Conservation (phyloP, 2,888 invertebrate species). For the Zaprionus lineosus region DNA sequence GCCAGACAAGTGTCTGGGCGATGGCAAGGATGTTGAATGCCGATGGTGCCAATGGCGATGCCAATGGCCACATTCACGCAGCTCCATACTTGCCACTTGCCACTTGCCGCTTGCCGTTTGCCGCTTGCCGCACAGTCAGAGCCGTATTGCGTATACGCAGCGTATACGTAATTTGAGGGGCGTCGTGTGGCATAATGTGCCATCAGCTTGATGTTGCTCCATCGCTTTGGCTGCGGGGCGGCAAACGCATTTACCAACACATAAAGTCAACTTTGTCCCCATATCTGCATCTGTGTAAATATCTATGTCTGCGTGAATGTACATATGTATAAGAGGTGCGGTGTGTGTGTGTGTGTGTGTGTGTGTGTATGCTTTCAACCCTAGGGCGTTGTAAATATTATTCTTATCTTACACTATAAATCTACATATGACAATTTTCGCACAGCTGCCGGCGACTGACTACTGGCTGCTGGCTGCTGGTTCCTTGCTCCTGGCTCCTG, state of each 20-base stretch:
- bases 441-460: constrained; percentile 52
- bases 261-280: constrained; percentile 62
- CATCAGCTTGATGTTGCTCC: constrained; percentile 57
- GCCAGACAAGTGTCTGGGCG: constrained; percentile 60
- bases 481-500: too few species aligned
- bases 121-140: too few species aligned
- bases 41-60: constrained; percentile 28
- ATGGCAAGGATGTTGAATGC: too few species aligned
- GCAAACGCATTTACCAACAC: constrained; percentile 59
- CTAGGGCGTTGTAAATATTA: constrained; percentile 76
- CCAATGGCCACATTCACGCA: constrained; percentile 34
- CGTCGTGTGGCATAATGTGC: constrained; percentile 70
- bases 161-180: constrained; percentile 74
- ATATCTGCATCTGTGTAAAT: constrained; percentile 22
- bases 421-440: constrained; percentile 79
- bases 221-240: constrained; percentile 49
- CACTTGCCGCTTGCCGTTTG: too few species aligned
- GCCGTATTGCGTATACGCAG: constrained; percentile 17
- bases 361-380: constrained; percentile 39
- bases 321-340: constrained; percentile 2
- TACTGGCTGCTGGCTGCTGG: too few species aligned
- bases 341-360: constrained; percentile 17
- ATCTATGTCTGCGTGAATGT: not conserved
- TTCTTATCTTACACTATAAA: constrained; percentile 75
- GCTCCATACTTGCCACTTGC: constrained; percentile 10